Evolutionary conservation across 2,797 vertebrate genomes (phyloP), one percentile per base, ranked within the genome.

Genomic region (Leucoraja ocellata): DNA sequence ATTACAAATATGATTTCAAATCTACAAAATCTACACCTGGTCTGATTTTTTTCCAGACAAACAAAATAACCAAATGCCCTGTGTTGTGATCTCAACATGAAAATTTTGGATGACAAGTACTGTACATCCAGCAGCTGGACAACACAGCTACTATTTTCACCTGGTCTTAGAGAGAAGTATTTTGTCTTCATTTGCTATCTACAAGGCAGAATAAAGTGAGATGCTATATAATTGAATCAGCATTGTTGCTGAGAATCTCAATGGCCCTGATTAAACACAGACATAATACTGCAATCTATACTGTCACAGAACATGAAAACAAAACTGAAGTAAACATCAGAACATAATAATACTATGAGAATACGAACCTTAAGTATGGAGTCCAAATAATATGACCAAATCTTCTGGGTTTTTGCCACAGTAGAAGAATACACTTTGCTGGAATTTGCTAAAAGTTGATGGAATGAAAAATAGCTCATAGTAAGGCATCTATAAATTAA

Each of bases 341-440:
- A 91, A 91, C 28, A 25, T 91, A 25, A 90, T 28, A 14, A 76
- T 28, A 10, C 2, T 7, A 25, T 76, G 11, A 6, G 5, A n/a
- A 76, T n/a, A 58, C 14, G 28, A 88, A 99, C 99, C 98, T 99
- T 99, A 98, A 99, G 98, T 94, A 99, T 99, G 46, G 98, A 96
- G 73, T 99, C 99, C 79, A 98, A 96, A 94, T 99, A 99, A 0
- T 96, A 88, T 0, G 97, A 95, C 99, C 99, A 99, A 95, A 99
- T 97, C 96, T 98, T 99, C 95, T 99, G 99, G 25, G 98, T 99
- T 96, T 99, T 99, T 95, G 98, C 95, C 94, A 98, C 96, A 94
- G 98, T 98, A 14, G 95, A 96, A 0, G 98, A 95, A 91, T 99
- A 99, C 84, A 98, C 96, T 96, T 99, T 99, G 95, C 96, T 98